Conservation (phyloP, 2,888 invertebrate genomes). For the Scaptomyza flava region DNA sequence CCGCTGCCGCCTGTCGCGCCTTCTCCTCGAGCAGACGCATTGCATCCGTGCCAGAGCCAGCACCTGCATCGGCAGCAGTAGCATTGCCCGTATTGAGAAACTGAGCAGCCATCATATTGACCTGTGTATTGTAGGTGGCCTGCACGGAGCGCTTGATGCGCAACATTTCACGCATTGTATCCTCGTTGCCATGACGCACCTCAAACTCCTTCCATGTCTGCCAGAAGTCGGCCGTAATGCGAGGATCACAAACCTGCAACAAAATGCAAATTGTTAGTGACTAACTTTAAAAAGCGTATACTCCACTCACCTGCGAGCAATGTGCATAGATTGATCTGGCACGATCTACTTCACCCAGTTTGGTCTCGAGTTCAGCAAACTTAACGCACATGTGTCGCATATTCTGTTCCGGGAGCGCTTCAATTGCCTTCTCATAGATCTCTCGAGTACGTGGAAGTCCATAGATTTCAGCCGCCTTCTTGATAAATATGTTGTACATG, state of each 20-base stretch:
- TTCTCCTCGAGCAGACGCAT: constrained; percentile 95
- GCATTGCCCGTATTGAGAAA: constrained; percentile 91
- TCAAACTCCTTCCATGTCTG: constrained; percentile 99
- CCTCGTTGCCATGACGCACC: constrained; percentile 99
- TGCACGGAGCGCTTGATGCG: constrained; percentile 98
- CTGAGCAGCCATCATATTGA: constrained; percentile 99
- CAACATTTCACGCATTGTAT: constrained; percentile 99
- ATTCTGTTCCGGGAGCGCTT: constrained; percentile 94
- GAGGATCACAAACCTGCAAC: constrained; percentile 92
- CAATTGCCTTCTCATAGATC: constrained; percentile 99
- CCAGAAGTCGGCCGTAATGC: constrained; percentile 98
- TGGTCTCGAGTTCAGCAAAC: constrained; percentile 99
- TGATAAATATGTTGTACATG: constrained; percentile 99
- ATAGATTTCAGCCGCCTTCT: constrained; percentile 98
- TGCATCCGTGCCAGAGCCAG: constrained; percentile 89
- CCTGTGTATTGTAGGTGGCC: constrained; percentile 98
- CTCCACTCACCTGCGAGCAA: constrained; percentile 93
- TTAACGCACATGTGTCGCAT: constrained; percentile 97
- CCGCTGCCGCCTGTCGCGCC: constrained; percentile 86
- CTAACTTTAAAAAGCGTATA: no score
- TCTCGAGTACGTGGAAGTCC: constrained; percentile 98
- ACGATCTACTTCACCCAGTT: constrained; percentile 98
- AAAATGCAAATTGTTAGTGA: neutral
- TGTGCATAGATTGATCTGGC: constrained; percentile 98
- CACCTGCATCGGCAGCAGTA: constrained; percentile 89